phyloP scores from a whole-genome alignment of 2,888 invertebrate genomes.

The Ditula angustiorana region DNA sequence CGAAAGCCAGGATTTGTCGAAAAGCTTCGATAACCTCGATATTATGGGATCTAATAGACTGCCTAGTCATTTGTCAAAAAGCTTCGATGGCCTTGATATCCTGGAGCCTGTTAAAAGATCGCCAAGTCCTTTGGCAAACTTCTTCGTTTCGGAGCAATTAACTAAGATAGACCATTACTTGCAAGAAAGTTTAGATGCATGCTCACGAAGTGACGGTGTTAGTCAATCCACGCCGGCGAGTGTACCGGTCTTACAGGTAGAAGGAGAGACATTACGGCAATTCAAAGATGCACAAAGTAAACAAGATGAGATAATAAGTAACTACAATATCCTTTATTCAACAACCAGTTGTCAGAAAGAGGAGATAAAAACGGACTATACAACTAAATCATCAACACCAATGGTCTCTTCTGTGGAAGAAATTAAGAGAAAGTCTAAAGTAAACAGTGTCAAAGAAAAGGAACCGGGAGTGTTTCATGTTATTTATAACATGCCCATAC shows the following conservation, averaged over 20 bases:
- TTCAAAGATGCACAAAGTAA: conserved; percentile 42
- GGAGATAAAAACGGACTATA: conserved; percentile 34
- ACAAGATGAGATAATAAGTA: conserved; percentile 45
- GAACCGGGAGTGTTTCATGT: conserved; percentile 65
- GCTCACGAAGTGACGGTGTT: conserved; percentile 55
- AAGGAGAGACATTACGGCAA: conserved; percentile 47
- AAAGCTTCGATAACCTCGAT: conserved; percentile 12
- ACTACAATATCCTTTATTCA: conserved; percentile 43
- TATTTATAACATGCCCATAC: conserved; percentile 80
- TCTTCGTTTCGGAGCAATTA: conserved; percentile 71
- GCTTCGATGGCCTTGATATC: conserved; percentile 46
- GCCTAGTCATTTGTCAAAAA: conserved; percentile 24
- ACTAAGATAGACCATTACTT: conserved; percentile 76
- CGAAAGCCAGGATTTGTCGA: conserved; percentile 48
- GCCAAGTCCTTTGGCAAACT: conserved; percentile 70
- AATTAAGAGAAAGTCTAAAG: conserved; percentile 50
- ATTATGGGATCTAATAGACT: conserved; percentile 10
- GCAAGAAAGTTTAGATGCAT: conserved; percentile 74
- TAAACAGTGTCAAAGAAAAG: conserved; percentile 69
- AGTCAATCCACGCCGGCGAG: conserved; percentile 46
- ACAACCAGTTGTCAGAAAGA: conserved; percentile 45
- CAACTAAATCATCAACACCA: conserved; percentile 42
- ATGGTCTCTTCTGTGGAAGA: conserved; percentile 44
- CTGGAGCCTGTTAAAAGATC: conserved; percentile 54
- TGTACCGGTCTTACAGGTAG: conserved; percentile 35